phyloP scores from a whole-genome alignment of 2,113 vertebrate species.

The Cochlearius cochlearius region DNA sequence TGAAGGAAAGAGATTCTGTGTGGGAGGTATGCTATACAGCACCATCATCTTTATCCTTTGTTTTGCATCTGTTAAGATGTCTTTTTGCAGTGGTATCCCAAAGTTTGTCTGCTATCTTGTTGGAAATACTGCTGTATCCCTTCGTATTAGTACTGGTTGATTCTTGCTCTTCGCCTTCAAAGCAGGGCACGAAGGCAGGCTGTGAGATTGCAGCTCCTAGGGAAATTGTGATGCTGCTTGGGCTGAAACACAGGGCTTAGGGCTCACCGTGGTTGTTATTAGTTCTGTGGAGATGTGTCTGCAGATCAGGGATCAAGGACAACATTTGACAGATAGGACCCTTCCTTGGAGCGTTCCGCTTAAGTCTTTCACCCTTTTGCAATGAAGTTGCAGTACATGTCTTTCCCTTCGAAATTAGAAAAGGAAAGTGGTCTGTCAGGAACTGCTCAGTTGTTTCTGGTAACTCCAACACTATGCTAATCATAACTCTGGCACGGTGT shows the following conservation, averaged over 20 bases:
- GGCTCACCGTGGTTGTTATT: not conserved
- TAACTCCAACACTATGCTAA: conserved; percentile 43
- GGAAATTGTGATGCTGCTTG: not conserved
- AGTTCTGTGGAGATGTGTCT: not conserved
- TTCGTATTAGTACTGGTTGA: not conserved
- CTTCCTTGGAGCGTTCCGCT: not conserved
- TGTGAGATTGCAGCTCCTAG: not conserved
- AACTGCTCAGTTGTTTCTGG: conserved; percentile 38
- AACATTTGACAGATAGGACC: not conserved
- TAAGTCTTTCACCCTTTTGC: not conserved
- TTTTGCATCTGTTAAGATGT: not conserved
- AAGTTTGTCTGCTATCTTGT: not conserved
- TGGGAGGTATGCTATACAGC: not conserved
- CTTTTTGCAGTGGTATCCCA: not conserved
- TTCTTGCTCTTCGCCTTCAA: not conserved
- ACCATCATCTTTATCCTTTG: not conserved
- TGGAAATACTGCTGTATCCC: not conserved
- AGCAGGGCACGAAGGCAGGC: not conserved
- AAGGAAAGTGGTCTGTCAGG: conserved; percentile 10
- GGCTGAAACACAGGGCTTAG: not conserved
- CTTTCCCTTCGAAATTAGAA: not conserved
- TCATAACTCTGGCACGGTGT: not conserved
- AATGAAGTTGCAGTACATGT: not conserved
- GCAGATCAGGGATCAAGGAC: not conserved
- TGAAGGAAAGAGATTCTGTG: not conserved